Evolutionary conservation across 2,888 invertebrate species (phyloP).

Genomic region (Mycalesis mineus): DNA sequence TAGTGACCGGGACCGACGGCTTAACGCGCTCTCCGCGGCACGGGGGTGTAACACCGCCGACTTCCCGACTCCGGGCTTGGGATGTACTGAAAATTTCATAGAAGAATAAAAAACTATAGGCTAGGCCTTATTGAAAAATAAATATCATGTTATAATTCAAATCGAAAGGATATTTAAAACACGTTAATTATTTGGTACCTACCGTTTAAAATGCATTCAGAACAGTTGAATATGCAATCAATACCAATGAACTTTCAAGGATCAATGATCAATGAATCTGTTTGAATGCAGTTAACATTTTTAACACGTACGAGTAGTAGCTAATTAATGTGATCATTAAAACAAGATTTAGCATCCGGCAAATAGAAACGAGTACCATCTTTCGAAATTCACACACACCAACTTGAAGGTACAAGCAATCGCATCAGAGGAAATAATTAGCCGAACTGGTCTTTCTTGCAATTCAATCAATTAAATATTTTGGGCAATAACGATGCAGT

Average conservation of each 20-base stretch:
- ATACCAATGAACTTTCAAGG: conserved; percentile 20
- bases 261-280: conserved; percentile 8
- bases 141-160: background rate
- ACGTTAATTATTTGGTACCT: background rate
- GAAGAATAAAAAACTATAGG: no score
- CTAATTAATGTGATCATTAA: background rate
- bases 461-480: background rate
- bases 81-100: no score
- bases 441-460: background rate
- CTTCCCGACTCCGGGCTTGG: no score
- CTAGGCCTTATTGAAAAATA: background rate
- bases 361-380: background rate
- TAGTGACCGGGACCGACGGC: no score
- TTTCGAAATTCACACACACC: background rate
- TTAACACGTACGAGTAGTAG: background rate
- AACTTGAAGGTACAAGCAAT: background rate
- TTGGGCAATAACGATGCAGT: background rate
- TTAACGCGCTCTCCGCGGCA: no score
- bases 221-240: conserved; percentile 15
- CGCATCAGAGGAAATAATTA: background rate
- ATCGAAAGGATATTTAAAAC: conserved; percentile 16
- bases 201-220: conserved; percentile 17
- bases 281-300: background rate
- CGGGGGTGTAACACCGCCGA: no score
- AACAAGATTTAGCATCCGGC: background rate